A percentile compares a stretch with the other conserved stretches of the same genome.
Evolutionary conservation across 2,888 invertebrate genomes (phyloP).

Genomic region (Pterostichus madidus): DNA sequence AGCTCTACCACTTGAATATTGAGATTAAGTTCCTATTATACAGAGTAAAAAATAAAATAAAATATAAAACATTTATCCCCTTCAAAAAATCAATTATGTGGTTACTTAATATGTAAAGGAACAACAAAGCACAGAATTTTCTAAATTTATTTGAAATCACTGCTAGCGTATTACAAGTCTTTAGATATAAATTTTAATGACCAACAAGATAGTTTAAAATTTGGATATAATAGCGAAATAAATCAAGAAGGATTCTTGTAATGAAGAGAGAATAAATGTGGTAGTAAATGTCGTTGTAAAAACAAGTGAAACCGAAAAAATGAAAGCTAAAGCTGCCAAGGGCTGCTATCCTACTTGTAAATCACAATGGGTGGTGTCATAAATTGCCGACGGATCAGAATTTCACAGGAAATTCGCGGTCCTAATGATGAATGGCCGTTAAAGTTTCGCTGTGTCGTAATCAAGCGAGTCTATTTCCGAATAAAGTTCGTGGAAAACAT

Average conservation of each 20-base stretch:
- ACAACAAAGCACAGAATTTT: no score
- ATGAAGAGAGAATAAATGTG: background rate
- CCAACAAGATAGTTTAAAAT: no score
- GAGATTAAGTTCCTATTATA: no score
- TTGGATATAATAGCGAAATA: background rate
- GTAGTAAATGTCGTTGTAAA: conserved; percentile 2
- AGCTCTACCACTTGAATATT: no score
- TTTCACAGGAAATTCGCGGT: conserved; percentile 55
- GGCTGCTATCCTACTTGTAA: conserved; percentile 36
- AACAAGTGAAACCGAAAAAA: conserved; percentile 25
- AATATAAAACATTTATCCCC: no score
- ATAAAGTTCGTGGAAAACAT: conserved; percentile 58
- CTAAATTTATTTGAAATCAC: no score
- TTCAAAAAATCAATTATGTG: no score
- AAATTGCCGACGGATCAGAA: conserved; percentile 55
- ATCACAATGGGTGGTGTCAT: conserved; percentile 43
- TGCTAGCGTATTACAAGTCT: no score
- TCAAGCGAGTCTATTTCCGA: conserved; percentile 53
- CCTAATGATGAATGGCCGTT: conserved; percentile 53
- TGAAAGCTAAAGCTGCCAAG: conserved; percentile 27
- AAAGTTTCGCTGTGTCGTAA: conserved; percentile 40
- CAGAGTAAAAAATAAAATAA: no score
- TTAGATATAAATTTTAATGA: no score
- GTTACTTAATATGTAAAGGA: no score
- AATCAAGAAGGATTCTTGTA: background rate